These are phyloP conservation scores for Gymnocephalus cernua DNA, from an alignment of 2,113 vertebrate genomes.

Conservation along the genomic window DNA sequence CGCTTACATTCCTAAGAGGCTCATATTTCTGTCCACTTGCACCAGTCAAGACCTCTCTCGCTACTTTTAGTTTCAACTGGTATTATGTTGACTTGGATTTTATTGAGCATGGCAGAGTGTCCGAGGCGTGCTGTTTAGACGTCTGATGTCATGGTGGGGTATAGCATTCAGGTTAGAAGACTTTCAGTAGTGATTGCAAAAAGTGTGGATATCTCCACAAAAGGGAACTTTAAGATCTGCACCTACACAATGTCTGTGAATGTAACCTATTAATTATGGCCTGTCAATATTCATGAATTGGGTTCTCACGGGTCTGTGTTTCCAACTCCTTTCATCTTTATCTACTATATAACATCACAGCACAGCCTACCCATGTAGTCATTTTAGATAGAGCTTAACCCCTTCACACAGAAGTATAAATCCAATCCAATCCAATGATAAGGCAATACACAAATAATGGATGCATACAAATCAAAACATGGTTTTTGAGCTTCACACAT, in stretches of 20 bases:
- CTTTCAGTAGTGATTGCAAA: slow-evolving; percentile 57
- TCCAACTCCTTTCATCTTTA: slow-evolving; percentile 27
- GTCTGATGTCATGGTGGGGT: slow-evolving; percentile 63
- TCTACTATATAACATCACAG: slow-evolving; percentile 10
- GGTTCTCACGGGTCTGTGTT: slow-evolving; percentile 36
- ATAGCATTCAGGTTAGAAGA: slow-evolving; percentile 43
- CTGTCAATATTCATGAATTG: slow-evolving; percentile 32
- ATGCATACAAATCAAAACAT: slow-evolving; percentile 22
- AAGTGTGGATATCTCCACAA: slow-evolving; percentile 11
- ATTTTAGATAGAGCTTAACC: not conserved
- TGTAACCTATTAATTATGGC: slow-evolving; percentile 43
- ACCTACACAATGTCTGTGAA: slow-evolving; percentile 30
- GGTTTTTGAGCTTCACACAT: not conserved
- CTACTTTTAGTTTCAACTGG: slow-evolving; percentile 70
- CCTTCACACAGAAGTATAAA: not conserved
- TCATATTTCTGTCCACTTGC: slow-evolving; percentile 74
- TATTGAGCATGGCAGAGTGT: slow-evolving; percentile 74
- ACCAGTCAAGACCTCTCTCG: slow-evolving; percentile 65
- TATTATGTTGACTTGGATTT: slow-evolving; percentile 71
- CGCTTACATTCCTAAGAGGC: slow-evolving; percentile 68
- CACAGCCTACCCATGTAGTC: not conserved
- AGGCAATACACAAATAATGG: slow-evolving; percentile 18
- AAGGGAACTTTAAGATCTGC: slow-evolving; percentile 43
- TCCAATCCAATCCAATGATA: not conserved
- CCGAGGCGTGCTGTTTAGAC: slow-evolving; percentile 52